These are phyloP conservation scores for Itoplectis maculator DNA, from an alignment of 2,888 invertebrate species.

Conservation along the genomic window DNA sequence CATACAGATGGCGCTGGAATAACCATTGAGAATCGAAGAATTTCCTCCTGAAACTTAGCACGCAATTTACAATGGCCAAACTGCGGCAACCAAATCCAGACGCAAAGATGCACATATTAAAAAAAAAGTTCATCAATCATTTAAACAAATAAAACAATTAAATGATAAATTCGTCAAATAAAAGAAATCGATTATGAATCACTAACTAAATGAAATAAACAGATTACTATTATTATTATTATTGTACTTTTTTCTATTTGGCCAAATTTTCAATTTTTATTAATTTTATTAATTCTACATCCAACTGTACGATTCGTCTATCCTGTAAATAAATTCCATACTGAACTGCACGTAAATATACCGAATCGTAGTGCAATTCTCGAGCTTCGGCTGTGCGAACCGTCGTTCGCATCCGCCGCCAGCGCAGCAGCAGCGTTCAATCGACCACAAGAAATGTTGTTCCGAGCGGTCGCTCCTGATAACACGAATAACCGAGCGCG, in stretches of 20 bases:
- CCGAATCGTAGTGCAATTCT: too few relatives aligned
- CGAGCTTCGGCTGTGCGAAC: neutral
- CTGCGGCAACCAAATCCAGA: neutral
- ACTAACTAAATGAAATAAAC: too few relatives aligned
- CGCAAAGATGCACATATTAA: neutral
- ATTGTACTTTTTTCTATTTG: too few relatives aligned
- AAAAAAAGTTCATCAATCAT: neutral
- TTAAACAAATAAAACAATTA: neutral
- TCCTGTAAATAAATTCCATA: too few relatives aligned
- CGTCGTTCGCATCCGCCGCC: slow-evolving; percentile 30
- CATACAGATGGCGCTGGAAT: slow-evolving; percentile 21
- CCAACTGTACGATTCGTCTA: too few relatives aligned
- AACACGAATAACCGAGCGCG: slow-evolving; percentile 55
- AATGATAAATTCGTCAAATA: too few relatives aligned
- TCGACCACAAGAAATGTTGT: slow-evolving; percentile 56
- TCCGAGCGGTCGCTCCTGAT: slow-evolving; percentile 44
- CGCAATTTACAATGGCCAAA: neutral
- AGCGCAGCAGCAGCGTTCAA: slow-evolving; percentile 56
- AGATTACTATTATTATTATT: too few relatives aligned
- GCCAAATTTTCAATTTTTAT: too few relatives aligned
- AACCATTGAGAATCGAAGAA: slow-evolving; percentile 1
- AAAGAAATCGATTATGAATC: too few relatives aligned
- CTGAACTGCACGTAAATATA: too few relatives aligned
- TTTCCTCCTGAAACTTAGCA: neutral
- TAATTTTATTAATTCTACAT: too few relatives aligned